These are phyloP conservation scores for Philereme transversata DNA, from an alignment of 2,888 invertebrate species.

Conservation along the genomic window DNA sequence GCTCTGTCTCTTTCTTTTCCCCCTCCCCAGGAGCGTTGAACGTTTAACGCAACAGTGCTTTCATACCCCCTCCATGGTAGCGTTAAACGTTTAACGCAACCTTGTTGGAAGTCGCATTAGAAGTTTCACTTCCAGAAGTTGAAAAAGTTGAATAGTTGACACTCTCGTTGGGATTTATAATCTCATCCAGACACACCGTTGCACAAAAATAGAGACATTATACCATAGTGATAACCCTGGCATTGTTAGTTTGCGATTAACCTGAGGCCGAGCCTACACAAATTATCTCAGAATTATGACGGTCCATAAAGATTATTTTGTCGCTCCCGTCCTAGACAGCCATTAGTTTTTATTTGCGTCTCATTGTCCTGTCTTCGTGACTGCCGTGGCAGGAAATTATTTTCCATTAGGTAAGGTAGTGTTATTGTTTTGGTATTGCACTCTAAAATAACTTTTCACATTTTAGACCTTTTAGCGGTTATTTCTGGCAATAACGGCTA, in stretches of 20 bases:
- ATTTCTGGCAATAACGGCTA: slow-evolving; percentile 16
- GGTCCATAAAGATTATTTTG: slow-evolving; percentile 21
- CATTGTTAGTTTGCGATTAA: slow-evolving; percentile 17
- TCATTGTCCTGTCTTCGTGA: slow-evolving; percentile 25
- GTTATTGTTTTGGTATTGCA: slow-evolving; percentile 22
- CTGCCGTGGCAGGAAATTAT: slow-evolving; percentile 20
- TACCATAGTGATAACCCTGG: slow-evolving; percentile 5
- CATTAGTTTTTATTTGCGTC: slow-evolving; percentile 25
- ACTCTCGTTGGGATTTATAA: no score
- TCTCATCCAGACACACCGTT: no score
- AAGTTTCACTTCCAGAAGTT: no score
- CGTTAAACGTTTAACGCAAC: no score
- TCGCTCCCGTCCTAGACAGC: slow-evolving; percentile 18
- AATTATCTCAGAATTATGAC: slow-evolving; percentile 22
- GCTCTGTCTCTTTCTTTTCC: no score
- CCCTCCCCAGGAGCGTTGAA: no score
- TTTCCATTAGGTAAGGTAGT: slow-evolving; percentile 19
- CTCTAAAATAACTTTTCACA: slow-evolving; percentile 25
- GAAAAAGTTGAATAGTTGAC: no score
- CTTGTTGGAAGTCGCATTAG: no score
- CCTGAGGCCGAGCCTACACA: slow-evolving; percentile 3
- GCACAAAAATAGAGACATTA: neutral
- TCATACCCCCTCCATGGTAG: no score
- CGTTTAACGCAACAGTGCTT: no score
- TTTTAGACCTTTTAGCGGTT: slow-evolving; percentile 20